Base-by-base conservation (phyloP, 2,888 invertebrate species). In the Nephrotoma appendiculata region DNA sequence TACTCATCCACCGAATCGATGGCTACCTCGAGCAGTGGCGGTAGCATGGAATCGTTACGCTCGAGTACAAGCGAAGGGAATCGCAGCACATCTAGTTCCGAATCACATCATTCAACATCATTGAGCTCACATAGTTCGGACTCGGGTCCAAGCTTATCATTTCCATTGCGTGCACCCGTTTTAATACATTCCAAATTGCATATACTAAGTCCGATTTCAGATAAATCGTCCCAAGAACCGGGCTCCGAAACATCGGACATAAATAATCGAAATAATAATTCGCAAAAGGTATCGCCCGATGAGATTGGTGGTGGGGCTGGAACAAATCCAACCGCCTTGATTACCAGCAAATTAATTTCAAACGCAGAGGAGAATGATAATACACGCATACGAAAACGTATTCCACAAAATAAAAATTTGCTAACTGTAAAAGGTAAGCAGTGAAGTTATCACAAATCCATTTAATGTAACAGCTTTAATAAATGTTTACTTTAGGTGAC, bases 31-130 rank as follows among this genome's bases (percentile, higher is more conserved):
- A 96, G 96, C 91, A 96, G 96, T 90, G 96, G 96, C 86, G 96
- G 96, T 83, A 97, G 97, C 91, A 95, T 97, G 95, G 97, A 97
- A 90, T 97, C 97, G 87, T 92, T 97, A 88, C 94, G 96, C 88
- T 96, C 96, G 91, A 96, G 96, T 90, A 96, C 96, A 87, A 97
- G 97, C 90, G 97, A 97, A 91, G 96, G 96, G 44, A 96, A 96
- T 90, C 93, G 96, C 89, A 97, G 96, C 90, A 96, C 96, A 87
- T 96, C 96, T 90, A 96, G 96, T 91, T 96, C 96, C 86, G 96
- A 96, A 90, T 96, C 96, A 90, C 94, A 95, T 86, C 95, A 96
- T 90, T 96, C 96, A 88, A 96, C 96, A 85, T 96, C 96, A 86
- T 92, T 97, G 87, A 97, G 96, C 91, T 96, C 96, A 11, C 96